phyloP scores from a whole-genome alignment of 2,797 vertebrate species.

The Bradypodion pumilum region DNA sequence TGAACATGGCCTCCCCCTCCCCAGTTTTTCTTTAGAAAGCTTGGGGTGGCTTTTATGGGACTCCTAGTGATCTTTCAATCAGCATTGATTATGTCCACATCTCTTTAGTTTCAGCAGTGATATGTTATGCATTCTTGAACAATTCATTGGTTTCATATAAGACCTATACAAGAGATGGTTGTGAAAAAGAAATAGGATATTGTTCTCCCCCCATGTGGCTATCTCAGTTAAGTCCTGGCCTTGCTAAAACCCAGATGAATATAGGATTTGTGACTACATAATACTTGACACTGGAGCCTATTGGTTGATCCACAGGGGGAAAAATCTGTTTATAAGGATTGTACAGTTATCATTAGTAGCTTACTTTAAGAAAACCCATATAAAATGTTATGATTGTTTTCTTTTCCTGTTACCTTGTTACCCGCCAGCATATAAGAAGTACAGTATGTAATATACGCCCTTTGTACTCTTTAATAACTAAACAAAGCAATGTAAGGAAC shows the following conservation, averaged over 20 bases:
- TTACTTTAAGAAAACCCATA: slow-evolving; percentile 26
- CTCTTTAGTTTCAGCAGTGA: slow-evolving; percentile 1
- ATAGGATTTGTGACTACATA: slow-evolving; percentile 20
- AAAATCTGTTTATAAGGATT: slow-evolving; percentile 26
- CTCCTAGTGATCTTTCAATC: not conserved
- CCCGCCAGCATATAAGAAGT: slow-evolving; percentile 25
- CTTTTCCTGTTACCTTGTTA: slow-evolving; percentile 26
- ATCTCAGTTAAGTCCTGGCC: slow-evolving; percentile 2
- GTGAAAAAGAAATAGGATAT: slow-evolving; percentile 4
- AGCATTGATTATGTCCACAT: not conserved
- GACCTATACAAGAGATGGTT: not conserved
- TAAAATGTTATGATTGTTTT: slow-evolving; percentile 31
- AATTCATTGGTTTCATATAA: slow-evolving; percentile 11
- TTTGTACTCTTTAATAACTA: slow-evolving; percentile 32
- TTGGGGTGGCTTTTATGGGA: slow-evolving; percentile 6
- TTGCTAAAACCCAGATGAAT: slow-evolving; percentile 28
- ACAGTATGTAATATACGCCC: slow-evolving; percentile 13
- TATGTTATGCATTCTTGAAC: not conserved
- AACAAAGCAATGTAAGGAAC: slow-evolving; percentile 31
- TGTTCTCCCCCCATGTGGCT: slow-evolving; percentile 3
- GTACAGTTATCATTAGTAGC: slow-evolving; percentile 9
- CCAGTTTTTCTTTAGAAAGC: not conserved
- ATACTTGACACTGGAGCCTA: slow-evolving; percentile 18
- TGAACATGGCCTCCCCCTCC: not conserved
- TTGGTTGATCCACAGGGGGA: slow-evolving; percentile 11